phyloP scores from a whole-genome alignment of 2,113 vertebrate species.

The Heteronetta atricapilla region DNA sequence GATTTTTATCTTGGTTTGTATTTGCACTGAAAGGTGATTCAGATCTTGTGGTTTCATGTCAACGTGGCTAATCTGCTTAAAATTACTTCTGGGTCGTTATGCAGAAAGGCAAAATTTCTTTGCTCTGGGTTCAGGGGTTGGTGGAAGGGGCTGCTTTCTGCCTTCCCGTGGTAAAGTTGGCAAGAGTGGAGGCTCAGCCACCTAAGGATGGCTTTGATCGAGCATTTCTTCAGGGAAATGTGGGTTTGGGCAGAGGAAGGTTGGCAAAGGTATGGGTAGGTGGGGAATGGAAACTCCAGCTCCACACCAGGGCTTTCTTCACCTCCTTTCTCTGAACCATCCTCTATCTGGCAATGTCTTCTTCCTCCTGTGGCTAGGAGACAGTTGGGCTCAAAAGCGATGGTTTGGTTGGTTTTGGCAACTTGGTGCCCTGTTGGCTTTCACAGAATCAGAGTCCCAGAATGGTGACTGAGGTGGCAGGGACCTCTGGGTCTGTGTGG shows the following conservation, averaged over 20 bases:
- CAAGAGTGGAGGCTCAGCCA: background rate
- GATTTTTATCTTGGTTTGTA: constrained; percentile 8
- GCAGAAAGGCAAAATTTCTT: background rate
- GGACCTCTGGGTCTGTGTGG: background rate
- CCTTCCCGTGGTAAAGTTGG: background rate
- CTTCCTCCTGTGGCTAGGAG: background rate
- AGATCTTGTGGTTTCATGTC: background rate
- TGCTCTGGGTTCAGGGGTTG: background rate
- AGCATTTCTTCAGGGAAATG: background rate
- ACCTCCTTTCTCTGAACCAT: rapidly evolving
- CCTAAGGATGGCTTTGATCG: rapidly evolving
- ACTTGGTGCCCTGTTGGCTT: rapidly evolving
- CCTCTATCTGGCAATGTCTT: background rate
- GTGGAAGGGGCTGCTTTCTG: background rate
- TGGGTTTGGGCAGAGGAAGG: background rate
- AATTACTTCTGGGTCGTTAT: constrained; percentile 6
- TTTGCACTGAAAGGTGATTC: constrained; percentile 16
- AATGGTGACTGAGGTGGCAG: no score
- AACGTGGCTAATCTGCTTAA: background rate
- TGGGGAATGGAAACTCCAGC: constrained; percentile 2
- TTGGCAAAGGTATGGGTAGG: rapidly evolving
- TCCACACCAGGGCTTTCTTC: background rate
- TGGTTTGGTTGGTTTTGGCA: background rate
- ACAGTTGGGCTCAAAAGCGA: background rate
- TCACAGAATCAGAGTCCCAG: background rate